Evolutionary conservation across 2,888 invertebrate genomes (phyloP).

Genomic region (Epinotia brunnichana): DNA sequence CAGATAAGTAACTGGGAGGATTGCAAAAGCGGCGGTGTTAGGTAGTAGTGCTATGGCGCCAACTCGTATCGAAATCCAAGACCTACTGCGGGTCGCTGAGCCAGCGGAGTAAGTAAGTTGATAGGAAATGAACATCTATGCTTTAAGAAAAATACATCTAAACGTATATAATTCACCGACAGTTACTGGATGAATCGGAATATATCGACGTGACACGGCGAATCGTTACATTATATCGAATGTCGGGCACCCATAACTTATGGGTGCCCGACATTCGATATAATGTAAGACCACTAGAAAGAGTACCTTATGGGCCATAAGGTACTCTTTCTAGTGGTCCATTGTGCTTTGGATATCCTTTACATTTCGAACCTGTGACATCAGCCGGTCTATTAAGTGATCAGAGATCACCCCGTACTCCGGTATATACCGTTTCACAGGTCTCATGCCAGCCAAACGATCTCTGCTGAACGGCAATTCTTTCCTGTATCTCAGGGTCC

Average conservation of each 20-base stretch:
- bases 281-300: too few relatives aligned
- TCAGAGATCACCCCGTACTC: neutral
- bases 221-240: neutral
- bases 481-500: neutral
- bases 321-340: neutral
- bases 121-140: neutral
- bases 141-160: neutral
- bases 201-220: neutral
- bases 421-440: neutral
- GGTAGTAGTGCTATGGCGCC: neutral
- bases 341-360: conserved; percentile 22
- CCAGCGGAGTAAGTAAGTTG: too few relatives aligned
- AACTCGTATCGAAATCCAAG: too few relatives aligned
- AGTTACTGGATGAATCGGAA: neutral
- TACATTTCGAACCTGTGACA: conserved; percentile 36
- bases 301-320: too few relatives aligned
- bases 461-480: conserved; percentile 5
- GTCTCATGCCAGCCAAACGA: neutral
- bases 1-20: neutral
- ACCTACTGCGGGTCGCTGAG: too few relatives aligned
- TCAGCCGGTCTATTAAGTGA: conserved; percentile 18
- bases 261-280: too few relatives aligned
- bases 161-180: neutral
- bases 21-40: neutral
- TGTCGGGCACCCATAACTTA: neutral